Conservation (phyloP, 1,140 invertebrate genomes). For the Camponotus vicinus region DNA sequence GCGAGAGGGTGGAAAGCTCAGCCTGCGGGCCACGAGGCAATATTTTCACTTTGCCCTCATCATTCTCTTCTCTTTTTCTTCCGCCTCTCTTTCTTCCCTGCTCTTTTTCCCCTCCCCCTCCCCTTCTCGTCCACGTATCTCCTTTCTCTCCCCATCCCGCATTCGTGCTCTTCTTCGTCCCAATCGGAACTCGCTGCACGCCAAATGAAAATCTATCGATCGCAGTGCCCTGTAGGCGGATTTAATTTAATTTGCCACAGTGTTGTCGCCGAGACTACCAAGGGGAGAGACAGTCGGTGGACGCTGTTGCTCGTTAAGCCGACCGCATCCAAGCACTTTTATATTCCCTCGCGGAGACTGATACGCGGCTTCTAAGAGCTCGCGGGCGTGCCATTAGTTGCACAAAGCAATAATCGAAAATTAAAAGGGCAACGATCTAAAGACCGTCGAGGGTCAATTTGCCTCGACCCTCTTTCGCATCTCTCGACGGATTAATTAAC, state of each 20-base stretch:
- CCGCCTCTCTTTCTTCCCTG: conserved; percentile 47
- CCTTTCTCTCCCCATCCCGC: not conserved
- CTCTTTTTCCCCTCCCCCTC: conserved; percentile 21
- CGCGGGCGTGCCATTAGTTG: conserved; percentile 30
- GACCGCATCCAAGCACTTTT: conserved; percentile 48
- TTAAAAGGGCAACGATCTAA: conserved; percentile 35
- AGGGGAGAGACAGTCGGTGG: conserved; percentile 46
- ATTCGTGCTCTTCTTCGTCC: conserved; percentile 38
- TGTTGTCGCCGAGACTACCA: conserved; percentile 69
- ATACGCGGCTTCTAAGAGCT: conserved; percentile 44
- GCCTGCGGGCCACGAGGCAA: conserved; percentile 70
- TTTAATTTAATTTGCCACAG: conserved; percentile 79
- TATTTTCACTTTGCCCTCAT: conserved; percentile 75
- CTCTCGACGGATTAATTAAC: conserved; percentile 41
- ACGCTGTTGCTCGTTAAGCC: conserved; percentile 67
- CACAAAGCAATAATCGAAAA: conserved; percentile 45
- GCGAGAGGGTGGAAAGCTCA: conserved; percentile 50
- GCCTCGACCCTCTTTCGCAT: not conserved
- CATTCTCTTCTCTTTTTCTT: conserved; percentile 72
- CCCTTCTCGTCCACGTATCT: not conserved
- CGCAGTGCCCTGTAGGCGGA: conserved; percentile 73
- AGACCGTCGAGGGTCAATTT: conserved; percentile 39
- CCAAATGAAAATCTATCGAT: conserved; percentile 79
- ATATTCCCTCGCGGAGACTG: conserved; percentile 46
- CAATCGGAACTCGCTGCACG: conserved; percentile 67